Evolutionary conservation across 2,888 invertebrate genomes (phyloP), one percentile per base, ranked within the genome.

Genomic region (Cheilosia urbana): DNA sequence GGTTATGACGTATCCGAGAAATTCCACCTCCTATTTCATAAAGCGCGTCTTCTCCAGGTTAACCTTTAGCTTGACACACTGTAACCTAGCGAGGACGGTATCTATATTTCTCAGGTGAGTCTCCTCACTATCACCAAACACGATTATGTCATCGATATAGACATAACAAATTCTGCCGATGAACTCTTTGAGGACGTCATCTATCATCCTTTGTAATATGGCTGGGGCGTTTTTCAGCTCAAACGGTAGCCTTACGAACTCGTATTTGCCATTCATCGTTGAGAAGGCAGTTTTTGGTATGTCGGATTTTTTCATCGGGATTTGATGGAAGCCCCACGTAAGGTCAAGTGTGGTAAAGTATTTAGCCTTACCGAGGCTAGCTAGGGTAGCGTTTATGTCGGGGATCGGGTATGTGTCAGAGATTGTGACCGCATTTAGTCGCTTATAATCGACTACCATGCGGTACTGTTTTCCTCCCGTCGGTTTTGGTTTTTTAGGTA

Each of bases 141-240:
- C 42, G 1, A 42, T 42, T 13, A 60, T 77, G 0, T 47, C 47
- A 19, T 47, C 49, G 3, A 19, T 19, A 2, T 49, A 17, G 19
- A 49, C 49, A 2, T 49, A 19, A 3, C 49, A 19, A 3, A 4
- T 42, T 27, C 30, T 68, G n/a, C 80, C 77, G 13, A 82, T 79
- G 17, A 40, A 71, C 4, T 63, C 75, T 27, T 82, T 72, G 3
- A 88, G 37, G 1, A 88, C 82, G 37, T 88, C 87, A 53, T 88
- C 87, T 0, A 88, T 77, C 79, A 87, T 87, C 3, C 88, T 15
- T 53, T 88, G 85, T 17, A 88, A 88, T 13, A 87, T 87, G 0
- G 87, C 75, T 1, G 60, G 60, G 5, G 40, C 60, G n/a, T 60
- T 60, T 15, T 40, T n/a, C 1, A 60, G 40, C 13, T 42, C 60